These are phyloP conservation scores for Drosophila malerkotliana DNA, from an alignment of 1,140 invertebrate genomes.

Conservation along the genomic window DNA sequence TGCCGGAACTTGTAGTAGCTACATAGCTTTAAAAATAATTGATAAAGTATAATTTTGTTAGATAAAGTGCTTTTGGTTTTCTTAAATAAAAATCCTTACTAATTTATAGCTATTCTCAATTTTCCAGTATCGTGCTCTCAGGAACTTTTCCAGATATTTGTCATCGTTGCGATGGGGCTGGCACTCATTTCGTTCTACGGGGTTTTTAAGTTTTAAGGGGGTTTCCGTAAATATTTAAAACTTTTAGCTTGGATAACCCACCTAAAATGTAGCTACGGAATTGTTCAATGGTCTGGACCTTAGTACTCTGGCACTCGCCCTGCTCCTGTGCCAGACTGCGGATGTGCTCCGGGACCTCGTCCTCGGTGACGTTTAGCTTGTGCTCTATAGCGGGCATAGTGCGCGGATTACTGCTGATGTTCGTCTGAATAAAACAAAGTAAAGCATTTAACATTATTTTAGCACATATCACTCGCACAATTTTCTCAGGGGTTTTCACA, in stretches of 20 bases:
- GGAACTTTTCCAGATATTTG: conserved; percentile 91
- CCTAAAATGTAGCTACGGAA: conserved; percentile 91
- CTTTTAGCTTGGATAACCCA: conserved; percentile 81
- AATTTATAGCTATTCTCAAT: conserved; percentile 91
- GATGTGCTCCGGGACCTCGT: conserved; percentile 73
- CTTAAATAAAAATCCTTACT: conserved; percentile 69
- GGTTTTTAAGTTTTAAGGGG: background rate
- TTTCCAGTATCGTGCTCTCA: conserved; percentile 92
- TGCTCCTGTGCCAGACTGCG: conserved; percentile 75
- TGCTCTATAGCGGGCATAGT: conserved; percentile 74
- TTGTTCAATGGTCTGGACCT: conserved; percentile 85
- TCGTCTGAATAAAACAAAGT: conserved; percentile 31
- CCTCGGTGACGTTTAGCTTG: conserved; percentile 63
- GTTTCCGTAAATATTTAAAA: background rate
- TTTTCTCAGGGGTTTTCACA: conserved; percentile 11
- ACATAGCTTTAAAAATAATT: conserved; percentile 86
- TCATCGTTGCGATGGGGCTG: conserved; percentile 91
- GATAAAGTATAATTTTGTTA: background rate
- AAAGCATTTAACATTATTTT: conserved; percentile 5
- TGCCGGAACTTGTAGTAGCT: conserved; percentile 91
- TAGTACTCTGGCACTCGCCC: conserved; percentile 86
- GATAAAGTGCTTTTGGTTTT: background rate
- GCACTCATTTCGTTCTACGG: conserved; percentile 89
- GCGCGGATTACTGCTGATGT: conserved; percentile 17
- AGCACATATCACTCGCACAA: conserved; percentile 7